Evolutionary conservation across 2,797 vertebrate genomes (phyloP).

Genomic region (Cossypha polioptera): DNA sequence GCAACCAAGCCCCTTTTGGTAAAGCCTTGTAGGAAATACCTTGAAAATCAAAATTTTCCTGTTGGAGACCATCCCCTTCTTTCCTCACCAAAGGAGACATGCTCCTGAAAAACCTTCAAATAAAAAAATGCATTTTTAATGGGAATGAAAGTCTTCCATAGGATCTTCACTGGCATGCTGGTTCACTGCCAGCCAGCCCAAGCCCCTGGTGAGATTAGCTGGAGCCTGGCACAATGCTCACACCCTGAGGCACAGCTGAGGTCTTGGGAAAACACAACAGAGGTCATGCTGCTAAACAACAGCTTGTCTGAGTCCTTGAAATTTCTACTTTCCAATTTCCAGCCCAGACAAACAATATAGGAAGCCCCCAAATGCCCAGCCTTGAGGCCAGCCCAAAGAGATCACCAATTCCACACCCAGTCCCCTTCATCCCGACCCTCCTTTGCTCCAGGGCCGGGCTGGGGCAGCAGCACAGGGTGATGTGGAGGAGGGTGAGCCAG

Average conservation of each 20-base stretch:
- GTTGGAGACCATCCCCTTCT: not conserved
- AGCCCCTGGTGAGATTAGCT: not conserved
- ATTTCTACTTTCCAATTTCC: not conserved
- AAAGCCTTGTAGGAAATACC: not conserved
- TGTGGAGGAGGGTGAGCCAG: not conserved
- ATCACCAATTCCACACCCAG: not conserved
- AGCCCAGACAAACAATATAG: not conserved
- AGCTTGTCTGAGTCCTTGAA: not conserved
- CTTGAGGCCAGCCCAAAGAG: not conserved
- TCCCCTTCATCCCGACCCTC: not conserved
- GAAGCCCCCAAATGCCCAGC: not conserved
- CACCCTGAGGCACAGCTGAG: not conserved
- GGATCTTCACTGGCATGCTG: not conserved
- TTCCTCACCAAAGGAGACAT: not conserved
- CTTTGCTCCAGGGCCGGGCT: not conserved
- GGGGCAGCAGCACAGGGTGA: not conserved
- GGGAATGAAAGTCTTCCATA: not conserved
- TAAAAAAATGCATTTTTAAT: not conserved
- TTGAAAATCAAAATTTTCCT: not conserved
- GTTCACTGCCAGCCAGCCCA: not conserved
- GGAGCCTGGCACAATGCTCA: not conserved
- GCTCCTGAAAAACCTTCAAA: not conserved
- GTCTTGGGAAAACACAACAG: not conserved
- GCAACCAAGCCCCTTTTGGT: accelerated
- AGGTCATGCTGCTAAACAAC: not conserved